Base-by-base conservation (phyloP, 2,797 vertebrate species). In the Malurus leucopterus region DNA sequence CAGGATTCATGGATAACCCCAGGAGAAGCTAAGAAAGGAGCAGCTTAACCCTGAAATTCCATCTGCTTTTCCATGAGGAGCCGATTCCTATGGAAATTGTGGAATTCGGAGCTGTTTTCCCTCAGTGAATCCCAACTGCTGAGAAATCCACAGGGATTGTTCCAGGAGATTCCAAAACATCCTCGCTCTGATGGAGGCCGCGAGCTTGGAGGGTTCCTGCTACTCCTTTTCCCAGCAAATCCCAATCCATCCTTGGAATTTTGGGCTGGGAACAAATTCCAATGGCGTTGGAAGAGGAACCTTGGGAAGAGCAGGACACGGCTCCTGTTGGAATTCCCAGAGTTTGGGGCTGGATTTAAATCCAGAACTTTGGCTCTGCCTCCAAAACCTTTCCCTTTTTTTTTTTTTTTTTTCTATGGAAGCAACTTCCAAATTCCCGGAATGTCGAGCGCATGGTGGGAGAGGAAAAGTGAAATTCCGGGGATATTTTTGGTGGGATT, bases 1-100 rank as follows among this genome's bases (percentile, higher is more conserved):
- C 1, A 1, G 46, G 9, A 61, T 74, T 16, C 57, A 1, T 1
- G 36, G 36, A 17, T 21, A 58, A 36, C 15, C n/a, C 34, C 9
- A 4, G 41, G 15, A 34, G 46, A 46, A 64, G 7, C 21, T 22
- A 3, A 7, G 15, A 5, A 34, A 55, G 51, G 24, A 29, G 18
- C 11, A 8, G 6, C 16, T 11, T 1, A 18, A 13, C 34, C 53
- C 68, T 19, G 2, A 30, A 58, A 58, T 72, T 19, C 32, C 69
- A 11, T 20, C 68, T 40, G 29, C 49, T 69, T 20, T n/a, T 26
- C 65, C 65, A 13, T 0, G 26, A 24, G 63, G 46, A 49, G 19
- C 46, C 2, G 3, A 18, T 18, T 24, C 27, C 64, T 5, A 1
- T 15, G 1, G 41, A 21, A 44, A 44, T 36, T n/a, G 26, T 2